phyloP scores from a whole-genome alignment of 2,888 invertebrate genomes.

The Lithophane ornitopus region DNA sequence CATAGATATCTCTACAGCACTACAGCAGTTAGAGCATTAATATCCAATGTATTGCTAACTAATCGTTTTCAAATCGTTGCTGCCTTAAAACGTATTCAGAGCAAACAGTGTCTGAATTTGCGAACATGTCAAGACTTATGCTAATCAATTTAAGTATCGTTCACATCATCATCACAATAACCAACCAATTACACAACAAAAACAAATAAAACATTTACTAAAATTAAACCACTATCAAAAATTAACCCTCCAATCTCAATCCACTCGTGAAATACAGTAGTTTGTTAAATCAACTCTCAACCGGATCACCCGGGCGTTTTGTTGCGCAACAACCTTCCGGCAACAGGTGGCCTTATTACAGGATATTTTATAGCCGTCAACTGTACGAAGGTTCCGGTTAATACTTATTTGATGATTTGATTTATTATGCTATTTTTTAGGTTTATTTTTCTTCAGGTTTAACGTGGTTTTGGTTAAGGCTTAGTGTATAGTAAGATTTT shows the following conservation, averaged over 20 bases:
- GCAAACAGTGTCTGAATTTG: background rate
- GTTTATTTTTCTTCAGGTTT: background rate
- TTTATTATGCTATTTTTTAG: conserved; percentile 21
- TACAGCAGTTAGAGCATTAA: background rate
- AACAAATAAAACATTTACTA: background rate
- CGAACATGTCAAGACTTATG: no score
- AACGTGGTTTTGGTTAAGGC: background rate
- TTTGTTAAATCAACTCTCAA: conserved; percentile 67
- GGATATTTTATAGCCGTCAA: conserved; percentile 77
- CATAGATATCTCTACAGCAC: background rate
- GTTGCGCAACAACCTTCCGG: conserved; percentile 73
- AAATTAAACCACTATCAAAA: conserved; percentile 10
- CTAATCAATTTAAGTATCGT: background rate
- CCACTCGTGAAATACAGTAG: conserved; percentile 41
- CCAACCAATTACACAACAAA: background rate
- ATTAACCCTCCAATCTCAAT: background rate
- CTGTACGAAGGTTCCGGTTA: conserved; percentile 38
- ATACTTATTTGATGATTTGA: conserved; percentile 24
- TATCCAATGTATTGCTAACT: background rate
- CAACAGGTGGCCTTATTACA: conserved; percentile 85
- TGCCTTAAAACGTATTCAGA: background rate
- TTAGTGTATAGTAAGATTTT: background rate
- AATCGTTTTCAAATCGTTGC: background rate
- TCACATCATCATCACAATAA: background rate
- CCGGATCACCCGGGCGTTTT: conserved; percentile 75